Evolutionary conservation across 2,888 invertebrate species (phyloP).

Genomic region (Uloborus plumipes): DNA sequence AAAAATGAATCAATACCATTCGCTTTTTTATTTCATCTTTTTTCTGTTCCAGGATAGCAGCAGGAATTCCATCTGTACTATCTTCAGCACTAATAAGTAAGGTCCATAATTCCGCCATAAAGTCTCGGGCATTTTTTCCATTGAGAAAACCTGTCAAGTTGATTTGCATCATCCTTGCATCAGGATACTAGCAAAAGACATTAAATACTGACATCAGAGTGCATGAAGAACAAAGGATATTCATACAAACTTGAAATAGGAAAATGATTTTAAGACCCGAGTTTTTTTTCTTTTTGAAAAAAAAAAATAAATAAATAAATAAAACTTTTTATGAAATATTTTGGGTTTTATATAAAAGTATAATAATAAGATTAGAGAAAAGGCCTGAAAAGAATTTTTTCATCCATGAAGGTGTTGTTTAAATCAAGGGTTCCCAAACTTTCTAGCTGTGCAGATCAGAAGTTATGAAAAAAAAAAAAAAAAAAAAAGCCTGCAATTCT

Average conservation of each 20-base stretch:
- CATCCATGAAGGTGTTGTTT: too few relatives aligned
- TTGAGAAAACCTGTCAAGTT: constrained; percentile 99
- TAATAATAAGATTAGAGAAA: background rate
- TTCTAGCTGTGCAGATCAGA: too few relatives aligned
- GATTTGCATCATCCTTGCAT: constrained; percentile 99
- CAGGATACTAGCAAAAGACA: constrained; percentile 82
- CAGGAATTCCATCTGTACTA: constrained; percentile 94
- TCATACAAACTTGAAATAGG: too few relatives aligned
- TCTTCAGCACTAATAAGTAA: constrained; percentile 94
- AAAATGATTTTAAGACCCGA: background rate
- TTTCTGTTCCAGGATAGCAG: constrained; percentile 93
- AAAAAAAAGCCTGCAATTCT: too few relatives aligned
- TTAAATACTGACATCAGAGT: background rate
- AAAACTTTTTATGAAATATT: too few relatives aligned
- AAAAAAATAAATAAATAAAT: too few relatives aligned
- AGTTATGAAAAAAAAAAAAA: too few relatives aligned
- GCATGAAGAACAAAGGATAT: too few relatives aligned
- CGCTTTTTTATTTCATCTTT: constrained; percentile 95
- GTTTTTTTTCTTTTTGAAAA: background rate
- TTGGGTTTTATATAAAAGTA: too few relatives aligned
- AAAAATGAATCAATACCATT: constrained; percentile 76
- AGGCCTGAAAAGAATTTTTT: too few relatives aligned
- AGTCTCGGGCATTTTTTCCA: constrained; percentile 95
- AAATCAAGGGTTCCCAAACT: too few relatives aligned
- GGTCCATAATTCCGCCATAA: constrained; percentile 98